A percentile compares a stretch with the other conserved stretches of the same genome.
phyloP scores from a whole-genome alignment of 2,113 vertebrate genomes.

The Sitta europaea region DNA sequence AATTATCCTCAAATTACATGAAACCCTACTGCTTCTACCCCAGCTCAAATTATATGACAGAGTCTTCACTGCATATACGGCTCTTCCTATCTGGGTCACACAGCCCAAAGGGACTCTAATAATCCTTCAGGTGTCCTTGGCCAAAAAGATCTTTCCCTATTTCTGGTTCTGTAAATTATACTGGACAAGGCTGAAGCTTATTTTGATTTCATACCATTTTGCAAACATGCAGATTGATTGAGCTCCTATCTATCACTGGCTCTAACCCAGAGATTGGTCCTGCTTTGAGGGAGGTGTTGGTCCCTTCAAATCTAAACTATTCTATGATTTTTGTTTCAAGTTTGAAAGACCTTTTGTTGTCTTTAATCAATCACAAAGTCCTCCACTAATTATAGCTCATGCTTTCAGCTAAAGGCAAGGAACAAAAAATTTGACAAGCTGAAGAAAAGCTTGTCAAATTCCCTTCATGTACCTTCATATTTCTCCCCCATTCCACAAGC shows the following conservation, averaged over 20 bases:
- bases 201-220: not conserved
- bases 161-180: not conserved
- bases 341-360: not conserved
- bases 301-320: not conserved
- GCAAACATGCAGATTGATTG: not conserved
- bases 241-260: not conserved
- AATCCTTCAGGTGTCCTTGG: not conserved
- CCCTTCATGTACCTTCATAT: not conserved
- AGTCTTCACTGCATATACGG: not conserved
- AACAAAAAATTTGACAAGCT: not conserved
- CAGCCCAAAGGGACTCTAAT: not conserved
- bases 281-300: not conserved
- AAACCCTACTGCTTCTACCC: not conserved
- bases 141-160: not conserved
- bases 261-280: not conserved
- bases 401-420: not conserved
- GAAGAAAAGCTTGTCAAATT: not conserved
- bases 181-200: not conserved
- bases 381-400: not conserved
- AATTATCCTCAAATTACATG: not conserved
- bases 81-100: not conserved
- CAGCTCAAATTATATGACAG: not conserved
- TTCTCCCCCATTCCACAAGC: not conserved
- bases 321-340: not conserved
- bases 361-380: not conserved